Evolutionary conservation across 2,888 invertebrate genomes (phyloP), one percentile per base, ranked within the genome.

Genomic region (Hypena proboscidalis): DNA sequence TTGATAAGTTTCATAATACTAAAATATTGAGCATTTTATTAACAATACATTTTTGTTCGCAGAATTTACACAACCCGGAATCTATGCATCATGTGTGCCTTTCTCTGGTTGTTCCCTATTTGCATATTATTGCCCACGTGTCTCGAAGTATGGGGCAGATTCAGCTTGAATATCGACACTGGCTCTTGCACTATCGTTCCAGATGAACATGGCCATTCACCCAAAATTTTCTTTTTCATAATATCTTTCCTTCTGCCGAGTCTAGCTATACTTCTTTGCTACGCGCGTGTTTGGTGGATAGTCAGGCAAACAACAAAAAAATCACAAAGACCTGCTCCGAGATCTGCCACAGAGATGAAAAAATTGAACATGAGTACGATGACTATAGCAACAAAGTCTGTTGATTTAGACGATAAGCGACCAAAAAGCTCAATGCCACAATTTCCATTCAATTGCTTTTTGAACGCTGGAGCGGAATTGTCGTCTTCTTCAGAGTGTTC

Each of bases 201-300:
- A 0, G 95, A 95, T 69, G 74, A 88, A 21, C 84, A 94, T 63
- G 92, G 93, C 46, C 92, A 93, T 30, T 93, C 95, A 31, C 94
- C 96, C 2, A 98, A 96, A 78, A 94, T 93, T 62, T 93, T 95
- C 34, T 92, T 98, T 1, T 97, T 97, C 77, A 91, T 96, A 1
- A 92, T 94, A 30, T 97, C 96, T 11, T 98, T 98, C 71, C 92
- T 96, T 36, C 90, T 97, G 30, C 98, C 98, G 0, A 97, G 97
- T 78, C 77, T 95, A 56, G 94, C 95, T 39, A 98, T 98, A 67
- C 93, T 97, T 20, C 86, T 95, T 46, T 97, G 96, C 74, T 97
- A 97, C 69, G 94, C 96, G 0, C 92, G 95, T 57, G 98, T 97
- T 76, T 95, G 95, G 72, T 94, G 93, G 77, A 95, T 96, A 37